Evolutionary conservation across 2,797 vertebrate species (phyloP), one percentile per base, ranked within the genome.

Genomic region (Peromyscus aztecus): DNA sequence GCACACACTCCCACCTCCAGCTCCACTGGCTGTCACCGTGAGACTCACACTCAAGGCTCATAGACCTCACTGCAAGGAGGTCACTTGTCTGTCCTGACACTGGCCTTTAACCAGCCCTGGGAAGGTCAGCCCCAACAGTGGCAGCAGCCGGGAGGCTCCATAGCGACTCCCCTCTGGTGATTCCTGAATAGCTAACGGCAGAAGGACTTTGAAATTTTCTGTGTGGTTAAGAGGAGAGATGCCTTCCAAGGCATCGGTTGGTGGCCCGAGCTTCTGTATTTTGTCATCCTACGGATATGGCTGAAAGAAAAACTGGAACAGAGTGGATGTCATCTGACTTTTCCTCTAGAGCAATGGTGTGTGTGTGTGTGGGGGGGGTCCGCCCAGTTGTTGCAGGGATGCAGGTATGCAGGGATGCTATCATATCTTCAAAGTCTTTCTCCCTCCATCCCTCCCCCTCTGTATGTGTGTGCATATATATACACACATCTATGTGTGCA

Each of bases 11-110:
- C 5, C 37, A 69, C 8, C 12, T 59, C 24, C 1, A 2, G 0
- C 34, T 65, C 55, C 14, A 0, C 6, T 34, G 55, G 10, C 16
- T 31, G 7, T 27, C 27, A 0, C 16, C 49, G 0, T 2, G 34
- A 40, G 17, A 19, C n/a, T 2, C 0, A 16, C 55, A 24, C 21
- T 34, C 2, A 4, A 8, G 88, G 7, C 52, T 37, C n/a, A 21
- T 75, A 55, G 81, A 11, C 27, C 0, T 27, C 0, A 2, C 57
- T 6, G 13, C 2, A 37, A 49, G 27, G 73, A 16, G 12, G 13
- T 14, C 7, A 3, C 14, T 76, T 24, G 14, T 57, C 75, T 49
- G 23, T 52, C 34, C 7, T 65, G 24, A 40, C 43, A 12, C 2
- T 13, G 9, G 37, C 37, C 78, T 19, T 71, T 43, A 13, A 2